Evolutionary conservation across 2,797 vertebrate species (phyloP), one percentile per base, ranked within the genome.

Genomic region (Tamandua tetradactyla): DNA sequence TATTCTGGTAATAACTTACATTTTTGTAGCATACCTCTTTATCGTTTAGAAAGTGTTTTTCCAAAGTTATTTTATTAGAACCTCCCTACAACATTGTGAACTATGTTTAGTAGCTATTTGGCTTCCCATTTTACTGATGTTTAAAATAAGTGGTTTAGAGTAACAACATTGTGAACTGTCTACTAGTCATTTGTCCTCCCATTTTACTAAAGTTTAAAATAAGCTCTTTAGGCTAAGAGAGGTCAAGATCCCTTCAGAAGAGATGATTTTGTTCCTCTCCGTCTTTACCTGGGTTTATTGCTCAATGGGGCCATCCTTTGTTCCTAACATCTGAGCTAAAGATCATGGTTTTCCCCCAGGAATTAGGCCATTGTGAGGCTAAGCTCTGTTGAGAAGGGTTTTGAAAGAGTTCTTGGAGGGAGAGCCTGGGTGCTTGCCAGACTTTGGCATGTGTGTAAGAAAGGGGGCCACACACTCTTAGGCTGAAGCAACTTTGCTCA

Each of bases 21-120:
- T 87, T 92, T 93, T 81, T 80, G 83, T 62, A 87, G 61, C 40
- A 68, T 52, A 87, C n/a, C 32, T 82, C 89, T 80, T 94, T 85
- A 87, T 95, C 64, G 30, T 57, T 94, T 55, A 80, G 76, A 91
- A 89, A 86, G 15, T 49, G 15, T 93, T 93, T 84, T 87, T 61
- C 72, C 22, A 66, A 49, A 81, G 68, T 52, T 64, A 35, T 90
- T 94, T 47, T 82, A 64, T 82, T 87, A 88, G 40, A 86, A 83
- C 47, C 3, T 94, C 52, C 14, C 35, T 79, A 72, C 13, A 61
- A 87, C 23, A 35, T 52, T 52, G 18, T 84, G 35, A 68, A 40
- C 27, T 2, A 68, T 90, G 15, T 66, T 47, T 27, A 74, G 25
- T 23, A 85, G 22, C 17, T 89, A 8, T 85, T 81, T 85, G 25